Conservation (phyloP, 92 coral and sea anemone genomes). For the Isaurus tuberculatus region DNA sequence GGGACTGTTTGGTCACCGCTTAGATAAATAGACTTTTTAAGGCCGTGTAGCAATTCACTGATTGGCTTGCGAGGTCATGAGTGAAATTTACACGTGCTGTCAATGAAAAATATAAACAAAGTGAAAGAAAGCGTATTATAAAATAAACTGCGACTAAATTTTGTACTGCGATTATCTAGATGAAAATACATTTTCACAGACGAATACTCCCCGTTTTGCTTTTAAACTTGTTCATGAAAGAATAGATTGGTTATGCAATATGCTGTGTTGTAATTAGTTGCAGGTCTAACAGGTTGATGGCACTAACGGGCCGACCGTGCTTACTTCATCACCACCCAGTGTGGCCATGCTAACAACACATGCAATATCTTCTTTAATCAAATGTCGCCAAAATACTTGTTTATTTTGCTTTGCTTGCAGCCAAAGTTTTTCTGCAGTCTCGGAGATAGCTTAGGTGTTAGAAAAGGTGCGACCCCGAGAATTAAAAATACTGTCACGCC, state of each 20-base stretch:
- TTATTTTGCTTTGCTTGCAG: not conserved
- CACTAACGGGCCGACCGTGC: not conserved
- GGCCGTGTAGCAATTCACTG: conserved; percentile 34
- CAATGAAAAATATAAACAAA: conserved; percentile 62
- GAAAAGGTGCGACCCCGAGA: not conserved
- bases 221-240: not conserved
- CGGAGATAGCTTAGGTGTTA: not conserved
- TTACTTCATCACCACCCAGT: conserved; percentile 20
- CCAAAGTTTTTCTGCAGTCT: not conserved
- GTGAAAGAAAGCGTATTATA: conserved; percentile 17
- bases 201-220: too few relatives aligned
- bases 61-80: conserved; percentile 53
- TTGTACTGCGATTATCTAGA: conserved; percentile 18
- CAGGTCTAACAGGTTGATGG: not conserved
- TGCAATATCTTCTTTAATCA: conserved; percentile 11
- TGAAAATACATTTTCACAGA: not conserved
- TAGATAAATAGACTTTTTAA: conserved; percentile 64
- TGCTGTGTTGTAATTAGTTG: not conserved
- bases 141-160: not conserved
- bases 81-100: conserved; percentile 70
- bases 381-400: not conserved
- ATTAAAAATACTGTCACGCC: not conserved
- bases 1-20: conserved; percentile 55
- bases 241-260: not conserved
- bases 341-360: not conserved